phyloP scores from a whole-genome alignment of 2,113 vertebrate species.

The Danio rerio region DNA sequence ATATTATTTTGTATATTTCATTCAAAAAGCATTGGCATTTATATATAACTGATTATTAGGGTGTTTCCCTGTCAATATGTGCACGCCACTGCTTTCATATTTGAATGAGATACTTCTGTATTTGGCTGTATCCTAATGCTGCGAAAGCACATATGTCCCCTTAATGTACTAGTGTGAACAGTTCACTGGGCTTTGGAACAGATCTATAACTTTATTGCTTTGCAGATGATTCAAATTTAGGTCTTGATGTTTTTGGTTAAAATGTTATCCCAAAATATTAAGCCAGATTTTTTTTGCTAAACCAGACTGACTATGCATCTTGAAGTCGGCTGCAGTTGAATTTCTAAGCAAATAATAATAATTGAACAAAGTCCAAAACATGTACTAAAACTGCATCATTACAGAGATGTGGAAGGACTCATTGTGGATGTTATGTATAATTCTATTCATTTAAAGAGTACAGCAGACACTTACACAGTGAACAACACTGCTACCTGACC shows the following conservation, averaged over 20 bases:
- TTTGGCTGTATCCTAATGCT: neutral
- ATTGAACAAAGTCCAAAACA: neutral
- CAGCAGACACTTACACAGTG: slow-evolving; percentile 84
- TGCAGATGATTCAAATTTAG: neutral
- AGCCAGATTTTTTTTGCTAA: neutral
- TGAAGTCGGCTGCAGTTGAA: neutral
- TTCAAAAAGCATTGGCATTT: no score
- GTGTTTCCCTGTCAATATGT: no score
- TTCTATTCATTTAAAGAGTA: slow-evolving; percentile 77
- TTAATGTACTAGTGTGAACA: neutral
- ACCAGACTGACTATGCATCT: neutral
- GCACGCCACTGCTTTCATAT: neutral
- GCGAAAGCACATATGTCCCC: neutral
- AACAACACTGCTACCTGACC: slow-evolving; percentile 82
- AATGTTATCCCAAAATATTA: neutral
- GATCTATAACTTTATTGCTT: neutral
- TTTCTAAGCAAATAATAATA: neutral
- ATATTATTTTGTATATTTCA: no score
- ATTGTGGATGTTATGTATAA: slow-evolving; percentile 75
- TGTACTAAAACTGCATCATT: slow-evolving; percentile 65
- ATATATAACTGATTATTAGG: no score
- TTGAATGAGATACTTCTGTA: neutral
- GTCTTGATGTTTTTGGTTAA: neutral
- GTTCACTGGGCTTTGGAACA: slow-evolving; percentile 19
- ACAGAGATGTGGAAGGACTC: slow-evolving; percentile 72